phyloP scores from a whole-genome alignment of 2,797 vertebrate species.

The Falco cherrug region DNA sequence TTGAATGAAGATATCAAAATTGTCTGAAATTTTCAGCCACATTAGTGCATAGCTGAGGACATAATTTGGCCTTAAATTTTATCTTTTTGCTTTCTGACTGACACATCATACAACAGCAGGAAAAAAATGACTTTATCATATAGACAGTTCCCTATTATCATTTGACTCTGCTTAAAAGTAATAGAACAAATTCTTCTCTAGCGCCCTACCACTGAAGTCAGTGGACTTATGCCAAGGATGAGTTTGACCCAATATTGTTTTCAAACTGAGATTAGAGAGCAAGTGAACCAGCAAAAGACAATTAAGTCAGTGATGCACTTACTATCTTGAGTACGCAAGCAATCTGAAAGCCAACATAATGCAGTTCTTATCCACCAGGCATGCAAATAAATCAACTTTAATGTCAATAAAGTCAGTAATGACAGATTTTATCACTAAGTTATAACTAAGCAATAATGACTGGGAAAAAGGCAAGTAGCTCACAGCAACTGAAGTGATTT shows the following conservation, averaged over 20 bases:
- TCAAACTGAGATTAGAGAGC: constrained; percentile 70
- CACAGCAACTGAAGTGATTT: constrained; percentile 70
- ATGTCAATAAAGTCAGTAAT: constrained; percentile 79
- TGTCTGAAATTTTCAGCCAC: background rate
- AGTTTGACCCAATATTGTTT: constrained; percentile 59
- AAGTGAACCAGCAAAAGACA: constrained; percentile 79
- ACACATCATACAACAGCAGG: background rate
- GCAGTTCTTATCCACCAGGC: constrained; percentile 69
- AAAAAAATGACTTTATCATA: background rate
- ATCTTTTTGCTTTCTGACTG: background rate
- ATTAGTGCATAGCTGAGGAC: background rate
- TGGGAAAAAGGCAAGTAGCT: constrained; percentile 69
- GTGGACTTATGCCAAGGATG: constrained; percentile 23
- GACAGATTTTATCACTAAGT: constrained; percentile 78
- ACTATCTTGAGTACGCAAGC: constrained; percentile 70
- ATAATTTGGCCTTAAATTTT: background rate
- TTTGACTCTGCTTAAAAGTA: constrained; percentile 2
- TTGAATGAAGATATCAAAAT: background rate
- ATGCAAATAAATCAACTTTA: constrained; percentile 77
- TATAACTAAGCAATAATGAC: constrained; percentile 76
- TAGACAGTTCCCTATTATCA: background rate
- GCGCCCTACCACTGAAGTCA: background rate
- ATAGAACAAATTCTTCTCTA: constrained; percentile 2
- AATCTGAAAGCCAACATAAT: constrained; percentile 68
- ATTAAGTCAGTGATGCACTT: constrained; percentile 72